phyloP scores from a whole-genome alignment of 2,797 vertebrate genomes.

The Trachops cirrhosus region DNA sequence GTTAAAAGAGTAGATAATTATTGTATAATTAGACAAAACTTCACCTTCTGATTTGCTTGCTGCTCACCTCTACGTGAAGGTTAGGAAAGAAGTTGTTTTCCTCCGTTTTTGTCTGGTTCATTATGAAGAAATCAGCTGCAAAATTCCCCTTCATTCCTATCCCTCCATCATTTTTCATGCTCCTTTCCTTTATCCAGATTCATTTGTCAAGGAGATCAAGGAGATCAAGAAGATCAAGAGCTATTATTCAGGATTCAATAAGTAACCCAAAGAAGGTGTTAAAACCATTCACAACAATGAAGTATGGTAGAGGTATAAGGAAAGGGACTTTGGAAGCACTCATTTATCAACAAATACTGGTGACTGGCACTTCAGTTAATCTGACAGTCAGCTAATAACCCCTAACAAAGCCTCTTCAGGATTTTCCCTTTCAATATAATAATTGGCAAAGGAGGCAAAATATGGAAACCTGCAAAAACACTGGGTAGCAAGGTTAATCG shows the following conservation, averaged over 20 bases:
- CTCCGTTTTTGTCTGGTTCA: background rate
- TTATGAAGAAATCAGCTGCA: background rate
- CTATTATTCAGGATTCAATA: background rate
- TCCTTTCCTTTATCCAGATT: background rate
- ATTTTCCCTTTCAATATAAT: background rate
- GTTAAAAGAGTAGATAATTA: conserved; percentile 48
- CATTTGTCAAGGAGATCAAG: conserved; percentile 11
- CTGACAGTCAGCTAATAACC: background rate
- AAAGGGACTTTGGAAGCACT: background rate
- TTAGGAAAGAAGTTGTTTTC: background rate
- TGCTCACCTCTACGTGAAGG: background rate
- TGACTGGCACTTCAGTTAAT: background rate
- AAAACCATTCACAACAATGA: background rate
- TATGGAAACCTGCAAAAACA: background rate
- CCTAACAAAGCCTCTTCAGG: background rate
- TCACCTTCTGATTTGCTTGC: background rate
- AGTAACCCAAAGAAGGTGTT: background rate
- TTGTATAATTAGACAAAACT: conserved; percentile 42
- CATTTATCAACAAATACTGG: background rate
- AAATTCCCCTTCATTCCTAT: background rate
- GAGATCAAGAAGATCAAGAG: background rate
- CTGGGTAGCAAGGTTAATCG: background rate
- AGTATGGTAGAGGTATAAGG: background rate
- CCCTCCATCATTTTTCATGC: background rate
- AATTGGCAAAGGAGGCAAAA: background rate